Evolutionary conservation across 2,888 invertebrate species (phyloP), one percentile per base, ranked within the genome.

Genomic region (Tridacna gigas): DNA sequence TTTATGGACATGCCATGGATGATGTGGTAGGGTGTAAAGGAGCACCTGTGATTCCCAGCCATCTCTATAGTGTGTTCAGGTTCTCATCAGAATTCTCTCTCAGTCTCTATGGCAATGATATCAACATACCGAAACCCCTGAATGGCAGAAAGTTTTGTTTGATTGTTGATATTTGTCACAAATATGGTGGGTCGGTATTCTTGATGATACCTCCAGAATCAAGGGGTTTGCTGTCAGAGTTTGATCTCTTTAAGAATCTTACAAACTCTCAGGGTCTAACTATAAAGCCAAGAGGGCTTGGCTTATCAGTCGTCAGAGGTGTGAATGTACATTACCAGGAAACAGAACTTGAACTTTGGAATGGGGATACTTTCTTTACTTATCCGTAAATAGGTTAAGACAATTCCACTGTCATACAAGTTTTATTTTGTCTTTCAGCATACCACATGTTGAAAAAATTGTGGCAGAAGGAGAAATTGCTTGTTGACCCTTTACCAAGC

Each of bases 131-230:
- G 15, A 69, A 74, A 22, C 71, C 77, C 28, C n/a, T 82, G 37
- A 47, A 20, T 2, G 73, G 71, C 9, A 66, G 74, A n/a, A 77
- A 86, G 26, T 83, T 83, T 51, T 86, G 86, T 61, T 45, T 86
- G 7, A 86, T 86, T 26, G 71, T 77, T 20, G 86, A 86, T 65
- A 74, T 83, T 25, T 86, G 86, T 22, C 79, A 83, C 9, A 74
- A 73, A 18, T 60, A 60, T 61, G 83, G 83, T 5, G 83, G 82
- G 7, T 69, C 83, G 11, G 60, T 86, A 15, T 83, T 86, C 45
- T 56, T 86, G 20, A 83, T 86, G 81, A 47, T 86, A n/a, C 86
- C 86, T 11, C 75, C 79, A 67, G 80, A 77, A 22, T 79, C 83
- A 11, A 37, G 79, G 45, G 67, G 69, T 26, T 20, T 83, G 2